Conservation (phyloP, 2,113 vertebrate genomes). For the Elephas maximus region DNA sequence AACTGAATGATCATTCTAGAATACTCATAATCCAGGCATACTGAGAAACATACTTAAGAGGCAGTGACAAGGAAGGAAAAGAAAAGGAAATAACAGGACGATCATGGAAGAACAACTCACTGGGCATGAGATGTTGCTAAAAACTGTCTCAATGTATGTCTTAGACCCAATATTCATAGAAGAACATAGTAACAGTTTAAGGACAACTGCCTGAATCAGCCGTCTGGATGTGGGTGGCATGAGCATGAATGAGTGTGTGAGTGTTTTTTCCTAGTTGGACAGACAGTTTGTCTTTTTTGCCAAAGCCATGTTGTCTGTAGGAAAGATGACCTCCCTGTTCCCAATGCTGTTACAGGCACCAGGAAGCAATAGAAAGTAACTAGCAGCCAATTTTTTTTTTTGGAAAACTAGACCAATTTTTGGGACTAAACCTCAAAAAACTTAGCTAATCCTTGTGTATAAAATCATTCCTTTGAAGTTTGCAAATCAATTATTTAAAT, state of each 20-base stretch:
- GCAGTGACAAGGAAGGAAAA: neutral
- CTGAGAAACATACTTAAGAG: neutral
- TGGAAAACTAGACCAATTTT: slow-evolving; percentile 49
- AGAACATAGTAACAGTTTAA: neutral
- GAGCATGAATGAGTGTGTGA: slow-evolving; percentile 48
- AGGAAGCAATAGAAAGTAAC: neutral
- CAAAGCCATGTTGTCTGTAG: slow-evolving; percentile 28
- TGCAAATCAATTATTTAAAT: slow-evolving; percentile 57
- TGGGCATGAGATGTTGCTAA: neutral
- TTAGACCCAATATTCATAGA: neutral
- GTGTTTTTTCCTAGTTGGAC: slow-evolving; percentile 38
- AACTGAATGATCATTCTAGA: neutral
- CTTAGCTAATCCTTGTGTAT: slow-evolving; percentile 16
- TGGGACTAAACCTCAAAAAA: slow-evolving; percentile 62
- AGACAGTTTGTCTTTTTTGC: slow-evolving; percentile 27
- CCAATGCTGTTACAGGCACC: neutral
- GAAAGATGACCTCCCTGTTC: slow-evolving; percentile 48
- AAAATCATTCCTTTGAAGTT: slow-evolving; percentile 45
- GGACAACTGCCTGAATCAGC: neutral
- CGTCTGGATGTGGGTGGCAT: slow-evolving; percentile 21
- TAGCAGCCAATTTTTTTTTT: slow-evolving; percentile 28
- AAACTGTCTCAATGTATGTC: neutral
- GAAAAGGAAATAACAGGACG: neutral
- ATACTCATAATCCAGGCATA: neutral
- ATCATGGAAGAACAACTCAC: neutral